Percentiles rank a stretch among this genome's conserved stretches.
These are phyloP conservation scores for Tenthredo notha DNA, from an alignment of 2,888 invertebrate genomes.

Conservation along the genomic window DNA sequence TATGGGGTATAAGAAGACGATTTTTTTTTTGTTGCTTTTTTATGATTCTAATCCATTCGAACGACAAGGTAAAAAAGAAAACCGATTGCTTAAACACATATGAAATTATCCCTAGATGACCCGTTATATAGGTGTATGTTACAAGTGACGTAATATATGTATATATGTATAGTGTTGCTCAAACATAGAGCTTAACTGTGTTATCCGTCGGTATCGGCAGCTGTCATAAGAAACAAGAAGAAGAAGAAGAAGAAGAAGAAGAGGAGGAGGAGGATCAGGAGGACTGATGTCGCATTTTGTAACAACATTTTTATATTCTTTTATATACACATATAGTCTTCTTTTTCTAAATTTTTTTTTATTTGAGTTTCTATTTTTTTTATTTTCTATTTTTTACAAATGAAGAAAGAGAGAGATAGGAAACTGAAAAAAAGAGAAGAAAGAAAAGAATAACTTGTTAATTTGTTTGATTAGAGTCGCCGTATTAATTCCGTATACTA, in stretches of 20 bases:
- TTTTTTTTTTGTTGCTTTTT: too few species aligned
- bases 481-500: background rate
- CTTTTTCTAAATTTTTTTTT: background rate
- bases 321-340: background rate
- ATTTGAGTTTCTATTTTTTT: background rate
- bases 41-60: too few species aligned
- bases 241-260: background rate
- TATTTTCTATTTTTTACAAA: background rate
- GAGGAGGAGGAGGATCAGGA: background rate
- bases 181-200: background rate
- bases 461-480: conserved; percentile 22
- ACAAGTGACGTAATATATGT: background rate
- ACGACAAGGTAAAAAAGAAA: background rate
- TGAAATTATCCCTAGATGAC: conserved; percentile 19
- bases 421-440: too few species aligned
- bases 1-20: too few species aligned
- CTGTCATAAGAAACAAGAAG: background rate
- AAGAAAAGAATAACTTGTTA: background rate
- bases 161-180: background rate
- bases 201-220: conserved; percentile 15
- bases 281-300: conserved; percentile 18
- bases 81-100: background rate
- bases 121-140: background rate
- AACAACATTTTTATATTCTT: conserved; percentile 20
- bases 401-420: background rate